Base-by-base conservation (phyloP, 2,113 vertebrate species). In the Ellobius talpinus region DNA sequence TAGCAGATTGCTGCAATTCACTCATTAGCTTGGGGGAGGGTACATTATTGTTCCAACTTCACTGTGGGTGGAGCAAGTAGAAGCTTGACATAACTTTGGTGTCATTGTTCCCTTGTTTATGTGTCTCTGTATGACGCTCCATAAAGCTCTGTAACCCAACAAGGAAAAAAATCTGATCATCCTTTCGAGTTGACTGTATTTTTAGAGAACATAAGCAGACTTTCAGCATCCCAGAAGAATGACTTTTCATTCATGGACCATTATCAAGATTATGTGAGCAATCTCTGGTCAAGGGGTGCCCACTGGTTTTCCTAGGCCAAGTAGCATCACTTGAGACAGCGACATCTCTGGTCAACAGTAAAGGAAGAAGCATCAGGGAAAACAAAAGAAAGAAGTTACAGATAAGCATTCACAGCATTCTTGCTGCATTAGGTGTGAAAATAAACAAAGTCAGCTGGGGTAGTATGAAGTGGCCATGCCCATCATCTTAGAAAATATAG, bases 31-130 rank as follows among this genome's bases (percentile, higher is more conserved):
- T 26, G 39, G 4, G 19, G 82, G 47, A 24, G 36, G 82, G 42
- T 13, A 70, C 16, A 10, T 39, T 74, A 39, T 87, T 70, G 61
- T 81, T 68, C 87, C 3, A 23, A 70, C 89, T 61, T 72, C 68
- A 21, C 36, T 79, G 86, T 93, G 87, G 86, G 96, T 10, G 39
- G 88, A 7, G 4, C 17, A 74, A 58, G 77, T 19, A 65, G 66
- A 39, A 93, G 36, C 81, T 58, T 87, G 91, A 82, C 77, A 47
- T 65, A 68, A 92, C 86, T 85, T 66, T 61, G 76, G 24, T 92
- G 93, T 63, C 91, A 95, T 89, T 93, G 97, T 96, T 87, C 63
- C 78, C 52, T 77, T 96, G 86, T 93, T 91, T 95, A 39, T 84
- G 76, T 86, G 66, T 76, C 65, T 63, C 31, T 33, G 24, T 10